Evolutionary conservation across 2,113 vertebrate genomes (phyloP).

Genomic region (Seriola aureovittata): DNA sequence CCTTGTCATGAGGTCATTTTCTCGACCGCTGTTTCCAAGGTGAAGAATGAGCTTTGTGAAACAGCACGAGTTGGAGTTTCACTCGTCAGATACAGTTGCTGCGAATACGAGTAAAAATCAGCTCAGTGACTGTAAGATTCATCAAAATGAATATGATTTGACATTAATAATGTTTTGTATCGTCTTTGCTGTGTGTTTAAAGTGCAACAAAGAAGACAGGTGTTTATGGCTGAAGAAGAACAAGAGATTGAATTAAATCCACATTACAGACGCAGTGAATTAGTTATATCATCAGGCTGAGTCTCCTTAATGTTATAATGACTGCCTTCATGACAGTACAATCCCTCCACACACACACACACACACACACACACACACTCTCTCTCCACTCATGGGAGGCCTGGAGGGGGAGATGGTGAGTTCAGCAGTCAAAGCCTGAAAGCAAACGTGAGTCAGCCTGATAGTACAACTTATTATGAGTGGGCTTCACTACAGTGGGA

Average conservation of each 20-base stretch:
- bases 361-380: constrained; percentile 24
- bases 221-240: constrained; percentile 1
- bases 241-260: constrained; percentile 26
- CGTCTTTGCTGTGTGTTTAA: not conserved
- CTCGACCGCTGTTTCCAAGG: no score
- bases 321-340: constrained; percentile 11
- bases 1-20: not conserved
- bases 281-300: constrained; percentile 26
- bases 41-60: not conserved
- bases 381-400: constrained; percentile 24
- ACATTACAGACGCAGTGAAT: constrained; percentile 1
- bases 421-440: constrained; percentile 34
- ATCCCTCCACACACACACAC: constrained; percentile 3
- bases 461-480: constrained; percentile 56
- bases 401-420: constrained; percentile 23
- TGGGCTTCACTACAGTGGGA: constrained; percentile 44
- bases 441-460: constrained; percentile 54
- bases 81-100: no score
- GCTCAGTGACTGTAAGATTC: not conserved
- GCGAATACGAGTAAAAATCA: not conserved
- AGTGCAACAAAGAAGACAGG: not conserved
- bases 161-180: no score
- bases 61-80: no score
- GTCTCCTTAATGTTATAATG: constrained; percentile 28
- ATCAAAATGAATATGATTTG: no score